Percentiles rank a stretch among this genome's conserved stretches.
phyloP scores from a whole-genome alignment of 2,113 vertebrate genomes.

The Athene noctua region DNA sequence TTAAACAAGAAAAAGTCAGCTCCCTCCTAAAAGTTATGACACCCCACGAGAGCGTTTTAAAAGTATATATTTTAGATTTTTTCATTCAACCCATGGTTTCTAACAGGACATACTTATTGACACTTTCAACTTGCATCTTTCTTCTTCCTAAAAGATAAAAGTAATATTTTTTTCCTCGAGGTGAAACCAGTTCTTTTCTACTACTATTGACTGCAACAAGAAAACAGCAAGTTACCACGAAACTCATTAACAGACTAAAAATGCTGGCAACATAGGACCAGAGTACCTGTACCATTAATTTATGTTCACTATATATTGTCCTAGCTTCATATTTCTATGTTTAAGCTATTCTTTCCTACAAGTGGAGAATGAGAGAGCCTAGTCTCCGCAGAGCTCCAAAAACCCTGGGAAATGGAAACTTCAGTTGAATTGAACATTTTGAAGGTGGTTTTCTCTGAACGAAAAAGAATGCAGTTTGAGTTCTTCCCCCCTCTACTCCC shows the following conservation, averaged over 20 bases:
- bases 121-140: not conserved
- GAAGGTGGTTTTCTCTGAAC: not conserved
- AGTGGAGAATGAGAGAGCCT: not conserved
- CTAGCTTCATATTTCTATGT: not conserved
- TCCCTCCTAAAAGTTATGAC: not conserved
- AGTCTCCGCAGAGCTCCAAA: not conserved
- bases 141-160: not conserved
- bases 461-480: not conserved
- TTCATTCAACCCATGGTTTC: not conserved
- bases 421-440: not conserved
- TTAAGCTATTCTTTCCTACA: not conserved
- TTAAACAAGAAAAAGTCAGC: not conserved
- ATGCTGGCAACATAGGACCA: not conserved
- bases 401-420: not conserved
- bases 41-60: not conserved
- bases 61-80: not conserved
- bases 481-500: not conserved
- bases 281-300: not conserved
- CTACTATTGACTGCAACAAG: not conserved
- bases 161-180: accelerated
- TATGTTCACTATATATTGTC: not conserved
- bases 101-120: not conserved
- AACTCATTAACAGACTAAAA: not conserved
- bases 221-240: not conserved
- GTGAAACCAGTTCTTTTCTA: not conserved